Evolutionary conservation across 1,140 invertebrate genomes (phyloP).

Genomic region (Alviniconcha marisindica): DNA sequence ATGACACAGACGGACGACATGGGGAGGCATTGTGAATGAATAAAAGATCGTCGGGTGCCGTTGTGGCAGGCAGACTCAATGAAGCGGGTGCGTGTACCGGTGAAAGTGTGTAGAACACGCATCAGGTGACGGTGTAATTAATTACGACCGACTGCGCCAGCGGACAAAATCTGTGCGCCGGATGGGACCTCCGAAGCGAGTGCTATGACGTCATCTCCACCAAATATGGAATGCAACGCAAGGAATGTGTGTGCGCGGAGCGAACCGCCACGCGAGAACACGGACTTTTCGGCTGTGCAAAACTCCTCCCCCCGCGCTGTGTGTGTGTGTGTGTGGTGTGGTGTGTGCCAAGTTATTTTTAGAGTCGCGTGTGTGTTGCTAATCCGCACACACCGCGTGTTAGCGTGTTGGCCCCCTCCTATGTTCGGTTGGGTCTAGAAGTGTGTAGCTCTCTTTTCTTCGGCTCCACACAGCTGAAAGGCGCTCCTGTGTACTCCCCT

Average conservation of each 20-base stretch:
- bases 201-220: constrained; percentile 65
- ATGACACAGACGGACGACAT: no score
- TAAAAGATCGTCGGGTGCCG: no score
- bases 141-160: not conserved
- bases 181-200: not conserved
- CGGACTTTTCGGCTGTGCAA: constrained; percentile 57
- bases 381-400: constrained; percentile 36
- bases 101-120: not conserved
- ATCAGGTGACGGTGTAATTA: not conserved
- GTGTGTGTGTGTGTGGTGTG: not conserved
- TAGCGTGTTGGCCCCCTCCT: constrained; percentile 4
- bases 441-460: constrained; percentile 18
- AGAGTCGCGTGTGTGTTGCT: constrained; percentile 42
- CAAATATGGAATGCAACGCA: constrained; percentile 70
- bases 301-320: constrained; percentile 46
- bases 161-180: not conserved
- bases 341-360: constrained; percentile 45
- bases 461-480: not conserved
- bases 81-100: no score
- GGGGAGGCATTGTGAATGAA: no score
- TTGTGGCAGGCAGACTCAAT: no score
- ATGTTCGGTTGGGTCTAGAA: constrained; percentile 10
- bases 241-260: constrained; percentile 60
- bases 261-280: constrained; percentile 49
- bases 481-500: not conserved